These are phyloP conservation scores for Pteria penguin DNA, from an alignment of 2,888 invertebrate genomes.

Conservation along the genomic window DNA sequence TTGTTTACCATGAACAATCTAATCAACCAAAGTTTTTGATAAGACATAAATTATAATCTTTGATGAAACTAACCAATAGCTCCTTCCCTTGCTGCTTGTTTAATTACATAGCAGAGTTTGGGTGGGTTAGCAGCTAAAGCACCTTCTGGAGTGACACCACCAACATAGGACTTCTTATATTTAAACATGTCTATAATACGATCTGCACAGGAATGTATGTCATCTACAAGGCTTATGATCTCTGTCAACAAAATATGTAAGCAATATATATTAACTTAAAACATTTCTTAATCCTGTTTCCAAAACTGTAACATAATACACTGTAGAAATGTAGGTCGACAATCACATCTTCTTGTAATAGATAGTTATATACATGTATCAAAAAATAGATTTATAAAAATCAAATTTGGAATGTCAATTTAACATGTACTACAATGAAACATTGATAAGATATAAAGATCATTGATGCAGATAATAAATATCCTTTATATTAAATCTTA, in stretches of 20 bases:
- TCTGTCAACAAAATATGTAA: slow-evolving; percentile 81
- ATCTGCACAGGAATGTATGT: slow-evolving; percentile 85
- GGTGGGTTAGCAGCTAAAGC: slow-evolving; percentile 83
- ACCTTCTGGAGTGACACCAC: slow-evolving; percentile 46
- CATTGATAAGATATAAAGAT: not conserved
- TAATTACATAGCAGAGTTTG: slow-evolving; percentile 84
- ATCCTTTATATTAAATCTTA: too few relatives aligned
- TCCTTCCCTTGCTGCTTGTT: slow-evolving; percentile 84
- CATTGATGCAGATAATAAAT: too few relatives aligned
- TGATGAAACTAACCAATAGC: slow-evolving; percentile 82
- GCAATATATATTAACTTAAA: not conserved
- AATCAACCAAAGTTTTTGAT: too few relatives aligned
- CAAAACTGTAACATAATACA: too few relatives aligned
- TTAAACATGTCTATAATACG: slow-evolving; percentile 84
- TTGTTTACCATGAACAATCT: not conserved
- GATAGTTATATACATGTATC: too few relatives aligned
- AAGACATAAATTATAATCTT: not conserved
- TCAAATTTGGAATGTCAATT: too few relatives aligned
- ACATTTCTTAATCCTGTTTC: too few relatives aligned
- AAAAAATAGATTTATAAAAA: too few relatives aligned
- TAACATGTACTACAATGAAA: too few relatives aligned
- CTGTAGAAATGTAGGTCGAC: too few relatives aligned
- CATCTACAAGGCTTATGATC: slow-evolving; percentile 84
- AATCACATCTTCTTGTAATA: too few relatives aligned
- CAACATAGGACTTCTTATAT: slow-evolving; percentile 63